Conservation (phyloP, 2,797 vertebrate species). For the Serranus cabrilla region DNA sequence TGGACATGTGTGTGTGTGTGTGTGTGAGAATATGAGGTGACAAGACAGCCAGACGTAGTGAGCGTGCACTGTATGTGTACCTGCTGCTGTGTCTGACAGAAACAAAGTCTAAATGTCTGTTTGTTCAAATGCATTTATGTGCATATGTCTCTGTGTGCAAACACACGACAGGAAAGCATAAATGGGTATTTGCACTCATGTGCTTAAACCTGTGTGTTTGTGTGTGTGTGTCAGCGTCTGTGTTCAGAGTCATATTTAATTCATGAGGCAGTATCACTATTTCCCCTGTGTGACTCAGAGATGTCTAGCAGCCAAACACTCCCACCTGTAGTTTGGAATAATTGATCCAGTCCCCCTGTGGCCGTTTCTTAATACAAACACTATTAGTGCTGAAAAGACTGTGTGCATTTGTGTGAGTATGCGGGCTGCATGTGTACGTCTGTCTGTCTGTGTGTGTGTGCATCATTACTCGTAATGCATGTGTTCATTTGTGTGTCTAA, state of each 20-base stretch:
- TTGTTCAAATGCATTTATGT: slow-evolving; percentile 1
- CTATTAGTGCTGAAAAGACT: slow-evolving; percentile 38
- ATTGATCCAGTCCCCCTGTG: slow-evolving; percentile 69
- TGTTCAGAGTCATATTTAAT: slow-evolving; percentile 72
- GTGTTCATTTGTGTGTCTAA: not conserved
- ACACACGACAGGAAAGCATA: not conserved
- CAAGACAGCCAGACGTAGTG: slow-evolving; percentile 29
- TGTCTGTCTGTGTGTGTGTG: not conserved
- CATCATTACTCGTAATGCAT: not conserved
- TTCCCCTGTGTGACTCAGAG: slow-evolving; percentile 65
- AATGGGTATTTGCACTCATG: not conserved
- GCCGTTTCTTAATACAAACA: slow-evolving; percentile 63
- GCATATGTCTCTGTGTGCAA: slow-evolving; percentile 9
- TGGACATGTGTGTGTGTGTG: slow-evolving; percentile 26
- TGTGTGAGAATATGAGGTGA: slow-evolving; percentile 48
- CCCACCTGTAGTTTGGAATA: slow-evolving; percentile 76
- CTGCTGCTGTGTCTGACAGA: slow-evolving; percentile 16
- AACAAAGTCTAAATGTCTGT: slow-evolving; percentile 19
- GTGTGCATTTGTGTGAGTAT: slow-evolving; percentile 9
- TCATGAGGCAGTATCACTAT: slow-evolving; percentile 72
- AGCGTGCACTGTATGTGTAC: not conserved
- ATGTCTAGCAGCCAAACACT: slow-evolving; percentile 75
- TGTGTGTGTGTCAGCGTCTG: slow-evolving; percentile 17
- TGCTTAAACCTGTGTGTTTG: slow-evolving; percentile 20
- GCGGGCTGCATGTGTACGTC: not conserved